Conservation (phyloP, 2,888 invertebrate genomes). For the Parnassius apollo region DNA sequence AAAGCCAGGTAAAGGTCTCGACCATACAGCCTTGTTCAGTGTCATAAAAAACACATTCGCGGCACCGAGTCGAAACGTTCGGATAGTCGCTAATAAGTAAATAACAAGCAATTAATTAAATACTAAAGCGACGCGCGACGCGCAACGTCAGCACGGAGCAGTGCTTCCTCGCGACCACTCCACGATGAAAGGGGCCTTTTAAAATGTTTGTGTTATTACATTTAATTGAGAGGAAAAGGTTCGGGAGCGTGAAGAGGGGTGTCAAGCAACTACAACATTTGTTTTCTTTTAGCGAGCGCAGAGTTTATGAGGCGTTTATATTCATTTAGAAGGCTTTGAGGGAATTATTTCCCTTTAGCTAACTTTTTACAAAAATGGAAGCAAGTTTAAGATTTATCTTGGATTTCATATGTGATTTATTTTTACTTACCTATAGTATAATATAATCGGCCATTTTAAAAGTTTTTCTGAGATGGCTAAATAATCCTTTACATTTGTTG, state of each 20-base stretch:
- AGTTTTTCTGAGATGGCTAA: no score
- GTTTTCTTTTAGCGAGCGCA: constrained; percentile 6
- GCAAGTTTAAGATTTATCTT: no score
- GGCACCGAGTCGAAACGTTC: not conserved
- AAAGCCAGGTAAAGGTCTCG: no score
- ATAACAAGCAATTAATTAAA: not conserved
- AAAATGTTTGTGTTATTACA: constrained; percentile 17
- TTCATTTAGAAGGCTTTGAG: constrained; percentile 6
- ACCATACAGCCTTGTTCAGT: no score
- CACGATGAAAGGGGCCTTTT: constrained; percentile 6
- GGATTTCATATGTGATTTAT: no score
- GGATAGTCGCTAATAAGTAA: not conserved
- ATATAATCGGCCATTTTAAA: no score
- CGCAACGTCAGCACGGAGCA: not conserved
- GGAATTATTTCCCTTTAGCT: not conserved
- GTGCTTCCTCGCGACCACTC: not conserved
- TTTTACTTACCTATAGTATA: no score
- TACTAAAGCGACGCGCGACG: constrained; percentile 5
- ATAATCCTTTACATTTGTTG: no score
- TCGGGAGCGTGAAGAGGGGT: constrained; percentile 9
- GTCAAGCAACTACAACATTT: constrained; percentile 11
- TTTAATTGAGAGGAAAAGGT: constrained; percentile 12
- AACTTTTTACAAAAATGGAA: not conserved
- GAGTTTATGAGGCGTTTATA: not conserved
- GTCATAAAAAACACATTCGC: no score